Percentiles rank a stretch among this genome's conserved stretches.
phyloP scores from a whole-genome alignment of 2,113 vertebrate genomes.

The Pagrus major region DNA sequence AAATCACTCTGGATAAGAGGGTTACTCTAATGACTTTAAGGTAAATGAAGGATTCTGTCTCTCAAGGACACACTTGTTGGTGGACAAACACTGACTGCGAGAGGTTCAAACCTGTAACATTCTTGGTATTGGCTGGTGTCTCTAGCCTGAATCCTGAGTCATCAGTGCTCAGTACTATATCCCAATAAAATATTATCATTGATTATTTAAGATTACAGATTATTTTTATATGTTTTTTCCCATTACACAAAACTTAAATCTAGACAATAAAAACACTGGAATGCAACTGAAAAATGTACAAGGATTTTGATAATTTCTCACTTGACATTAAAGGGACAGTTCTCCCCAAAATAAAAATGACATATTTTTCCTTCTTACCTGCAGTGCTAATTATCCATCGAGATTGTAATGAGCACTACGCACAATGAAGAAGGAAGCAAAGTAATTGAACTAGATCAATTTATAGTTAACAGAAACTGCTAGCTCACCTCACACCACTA shows the following conservation, averaged over 20 bases:
- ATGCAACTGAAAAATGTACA: not conserved
- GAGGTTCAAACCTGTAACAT: not conserved
- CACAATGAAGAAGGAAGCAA: too few relatives aligned
- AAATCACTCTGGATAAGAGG: conserved; percentile 21
- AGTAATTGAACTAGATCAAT: too few relatives aligned
- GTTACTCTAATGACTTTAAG: conserved; percentile 3
- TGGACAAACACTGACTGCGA: conserved; percentile 26
- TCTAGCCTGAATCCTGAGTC: not conserved
- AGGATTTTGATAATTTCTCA: not conserved
- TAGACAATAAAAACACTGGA: not conserved
- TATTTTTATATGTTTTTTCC: too few relatives aligned
- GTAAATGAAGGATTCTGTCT: conserved; percentile 16
- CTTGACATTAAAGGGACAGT: not conserved
- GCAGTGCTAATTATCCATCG: too few relatives aligned
- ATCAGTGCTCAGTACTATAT: not conserved
- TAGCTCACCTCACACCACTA: too few relatives aligned
- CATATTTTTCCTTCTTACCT: too few relatives aligned
- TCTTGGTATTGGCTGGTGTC: not conserved
- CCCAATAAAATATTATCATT: too few relatives aligned
- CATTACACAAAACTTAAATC: not conserved
- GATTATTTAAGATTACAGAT: too few relatives aligned
- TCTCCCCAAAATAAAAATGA: too few relatives aligned
- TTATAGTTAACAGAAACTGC: too few relatives aligned
- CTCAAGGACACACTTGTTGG: conserved; percentile 7
- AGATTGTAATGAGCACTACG: too few relatives aligned